Base-by-base conservation (phyloP, 2,113 vertebrate genomes). In the Macrotus californicus region DNA sequence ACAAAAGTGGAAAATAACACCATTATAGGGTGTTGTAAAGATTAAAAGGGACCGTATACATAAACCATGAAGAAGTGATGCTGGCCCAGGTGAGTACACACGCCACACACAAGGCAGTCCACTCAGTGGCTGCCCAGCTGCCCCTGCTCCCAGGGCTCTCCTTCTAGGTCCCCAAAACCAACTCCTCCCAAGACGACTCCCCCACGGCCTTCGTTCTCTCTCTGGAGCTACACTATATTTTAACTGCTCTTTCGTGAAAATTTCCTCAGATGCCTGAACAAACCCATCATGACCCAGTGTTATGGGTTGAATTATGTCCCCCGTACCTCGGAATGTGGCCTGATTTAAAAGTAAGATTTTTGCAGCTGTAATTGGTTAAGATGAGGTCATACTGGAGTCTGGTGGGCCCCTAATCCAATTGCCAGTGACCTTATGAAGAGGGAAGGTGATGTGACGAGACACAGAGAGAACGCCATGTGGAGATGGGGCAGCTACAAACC, bases 401-500 rank as follows among this genome's bases (percentile, higher is more conserved):
- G 52, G 34, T 11, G 34, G 48, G 14, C 31, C 39, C 19, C 26
- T 14, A 14, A 48, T 56, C 41, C 76, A 75, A 39, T 29, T 26
- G 41, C 48, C n/a, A 19, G 8, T 31, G 43, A 80, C 81, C 75
- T 59, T 66, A 41, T 24, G 56, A 59, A 50, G 39, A 67, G 56
- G 34, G 72, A 39, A 2, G 6, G 10, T 34, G 36, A 34, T 26
- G 11, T 21, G 61, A 26, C 4, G 2, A 39, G 29, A 26, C 67
- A 12, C 4, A 5, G 36, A 36, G 19, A 80, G 48, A 36, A 77
- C 1, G 2, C 59, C 41, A 43, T 0, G 29, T 31, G 66, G 34
- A 34, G 76, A 22, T 3, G 21, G 5, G 0, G 34, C 3, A 1
- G n/a, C 31, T 2, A 13, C 3, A 43, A 15, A 7, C 4, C 0